Evolutionary conservation across 2,113 vertebrate genomes (phyloP).

Genomic region (Psittacus erithacus): DNA sequence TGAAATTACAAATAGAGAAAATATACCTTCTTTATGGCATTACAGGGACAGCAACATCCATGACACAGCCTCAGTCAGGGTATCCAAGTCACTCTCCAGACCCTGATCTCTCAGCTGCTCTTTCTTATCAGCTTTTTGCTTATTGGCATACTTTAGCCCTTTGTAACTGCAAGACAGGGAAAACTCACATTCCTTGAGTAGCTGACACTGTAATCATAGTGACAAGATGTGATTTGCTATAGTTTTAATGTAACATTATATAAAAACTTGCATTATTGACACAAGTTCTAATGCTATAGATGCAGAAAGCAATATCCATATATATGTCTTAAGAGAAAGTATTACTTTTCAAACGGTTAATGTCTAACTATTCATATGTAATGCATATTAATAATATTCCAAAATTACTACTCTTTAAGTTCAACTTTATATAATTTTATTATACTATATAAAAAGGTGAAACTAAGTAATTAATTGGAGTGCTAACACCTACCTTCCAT

Average conservation of each 20-base stretch:
- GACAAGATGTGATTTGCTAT: neutral
- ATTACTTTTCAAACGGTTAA: neutral
- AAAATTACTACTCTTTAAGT: neutral
- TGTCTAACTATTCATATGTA: neutral
- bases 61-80: neutral
- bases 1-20: neutral
- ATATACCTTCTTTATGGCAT: neutral
- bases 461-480: neutral
- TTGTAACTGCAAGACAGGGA: neutral
- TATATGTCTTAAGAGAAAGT: neutral
- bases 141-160: neutral
- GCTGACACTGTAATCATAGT: neutral
- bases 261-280: neutral
- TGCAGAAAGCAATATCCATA: neutral
- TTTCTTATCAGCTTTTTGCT: neutral
- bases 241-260: neutral
- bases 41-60: neutral
- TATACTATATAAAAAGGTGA: neutral
- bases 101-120: neutral
- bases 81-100: rapidly evolving
- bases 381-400: neutral
- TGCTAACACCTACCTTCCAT: slow-evolving; percentile 3
- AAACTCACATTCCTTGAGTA: neutral
- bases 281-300: neutral
- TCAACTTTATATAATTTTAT: neutral